Evolutionary conservation across 2,113 vertebrate species (phyloP).

Genomic region (Syrrhaptes paradoxus): DNA sequence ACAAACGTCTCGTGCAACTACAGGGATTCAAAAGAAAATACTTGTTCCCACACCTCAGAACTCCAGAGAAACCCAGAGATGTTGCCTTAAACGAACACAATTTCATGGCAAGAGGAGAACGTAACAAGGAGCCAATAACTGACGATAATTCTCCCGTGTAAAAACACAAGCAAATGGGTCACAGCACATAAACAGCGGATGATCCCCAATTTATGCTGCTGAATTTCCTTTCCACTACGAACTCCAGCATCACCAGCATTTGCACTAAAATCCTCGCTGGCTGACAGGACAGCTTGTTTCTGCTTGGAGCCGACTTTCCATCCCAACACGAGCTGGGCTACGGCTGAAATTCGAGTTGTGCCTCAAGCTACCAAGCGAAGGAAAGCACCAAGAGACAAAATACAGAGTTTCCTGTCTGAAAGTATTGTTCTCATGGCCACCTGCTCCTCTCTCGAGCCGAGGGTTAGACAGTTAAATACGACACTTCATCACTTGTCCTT

Average conservation of each 20-base stretch:
- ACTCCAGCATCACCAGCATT: background rate
- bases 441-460: constrained; percentile 30
- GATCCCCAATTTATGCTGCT: background rate
- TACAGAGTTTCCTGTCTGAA: constrained; percentile 7
- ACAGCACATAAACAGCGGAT: background rate
- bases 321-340: background rate
- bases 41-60: background rate
- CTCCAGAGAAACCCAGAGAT: background rate
- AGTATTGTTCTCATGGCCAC: constrained; percentile 28
- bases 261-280: background rate
- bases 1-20: background rate
- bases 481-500: constrained; percentile 27
- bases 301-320: background rate
- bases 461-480: background rate
- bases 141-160: background rate
- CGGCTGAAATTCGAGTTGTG: background rate
- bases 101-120: background rate
- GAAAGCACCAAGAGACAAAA: background rate
- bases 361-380: background rate
- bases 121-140: background rate
- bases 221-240: background rate
- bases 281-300: background rate
- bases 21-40: background rate
- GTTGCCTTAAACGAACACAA: background rate
- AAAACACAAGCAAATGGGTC: background rate